phyloP scores from a whole-genome alignment of 2,797 vertebrate genomes.

The Smutsia temminckii region DNA sequence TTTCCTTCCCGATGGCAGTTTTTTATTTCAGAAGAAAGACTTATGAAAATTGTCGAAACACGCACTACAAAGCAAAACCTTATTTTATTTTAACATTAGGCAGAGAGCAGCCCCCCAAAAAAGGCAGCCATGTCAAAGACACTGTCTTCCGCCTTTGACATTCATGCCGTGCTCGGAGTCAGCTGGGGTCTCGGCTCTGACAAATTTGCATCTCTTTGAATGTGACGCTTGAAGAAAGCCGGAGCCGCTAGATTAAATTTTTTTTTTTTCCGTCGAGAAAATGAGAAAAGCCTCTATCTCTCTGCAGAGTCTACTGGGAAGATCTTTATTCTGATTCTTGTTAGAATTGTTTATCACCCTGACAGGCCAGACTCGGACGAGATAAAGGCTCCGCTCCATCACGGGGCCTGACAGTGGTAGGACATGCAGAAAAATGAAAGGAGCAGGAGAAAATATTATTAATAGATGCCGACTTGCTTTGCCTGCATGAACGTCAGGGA shows the following conservation, averaged over 20 bases:
- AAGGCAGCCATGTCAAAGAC: slow-evolving; percentile 91
- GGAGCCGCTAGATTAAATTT: slow-evolving; percentile 98
- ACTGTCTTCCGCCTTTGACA: slow-evolving; percentile 92
- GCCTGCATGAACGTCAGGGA: slow-evolving; percentile 97
- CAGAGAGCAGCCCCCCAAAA: slow-evolving; percentile 79
- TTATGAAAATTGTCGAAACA: slow-evolving; percentile 90
- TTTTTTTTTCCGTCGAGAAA: slow-evolving; percentile 97
- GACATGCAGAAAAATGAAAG: slow-evolving; percentile 99
- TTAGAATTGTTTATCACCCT: slow-evolving; percentile 99
- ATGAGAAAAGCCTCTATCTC: slow-evolving; percentile 99
- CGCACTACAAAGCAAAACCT: slow-evolving; percentile 85
- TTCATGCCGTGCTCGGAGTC: slow-evolving; percentile 92
- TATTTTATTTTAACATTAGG: slow-evolving; percentile 83
- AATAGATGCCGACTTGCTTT: slow-evolving; percentile 99
- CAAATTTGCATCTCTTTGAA: slow-evolving; percentile 99
- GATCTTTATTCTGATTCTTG: slow-evolving; percentile 99
- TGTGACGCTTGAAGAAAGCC: slow-evolving; percentile 93
- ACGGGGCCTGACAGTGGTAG: slow-evolving; percentile 98
- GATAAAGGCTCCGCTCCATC: slow-evolving; percentile 99
- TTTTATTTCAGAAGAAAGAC: slow-evolving; percentile 89
- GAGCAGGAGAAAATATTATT: slow-evolving; percentile 99
- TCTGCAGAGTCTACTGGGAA: slow-evolving; percentile 97
- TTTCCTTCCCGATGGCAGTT: slow-evolving; percentile 85
- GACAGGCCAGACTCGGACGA: slow-evolving; percentile 98
- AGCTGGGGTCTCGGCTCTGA: slow-evolving; percentile 93